These are phyloP conservation scores for Cheilosia scutellata DNA, from an alignment of 2,888 invertebrate species.

Conservation along the genomic window DNA sequence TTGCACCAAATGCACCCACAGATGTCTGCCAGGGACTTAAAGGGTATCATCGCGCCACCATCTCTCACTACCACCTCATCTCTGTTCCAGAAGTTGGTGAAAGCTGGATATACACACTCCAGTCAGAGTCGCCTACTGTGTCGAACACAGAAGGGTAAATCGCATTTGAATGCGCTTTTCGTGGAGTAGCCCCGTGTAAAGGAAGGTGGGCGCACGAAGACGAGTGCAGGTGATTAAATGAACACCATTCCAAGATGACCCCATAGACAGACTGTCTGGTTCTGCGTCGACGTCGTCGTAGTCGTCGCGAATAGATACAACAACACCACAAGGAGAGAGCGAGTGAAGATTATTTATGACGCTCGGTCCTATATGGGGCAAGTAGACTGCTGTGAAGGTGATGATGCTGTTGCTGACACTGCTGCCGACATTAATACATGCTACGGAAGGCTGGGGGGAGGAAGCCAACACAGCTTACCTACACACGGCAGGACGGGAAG, in stretches of 20 bases:
- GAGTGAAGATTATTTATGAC: constrained; percentile 71
- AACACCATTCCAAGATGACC: constrained; percentile 72
- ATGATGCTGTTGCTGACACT: constrained; percentile 64
- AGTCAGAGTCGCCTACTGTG: constrained; percentile 30
- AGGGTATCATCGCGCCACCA: constrained; percentile 67
- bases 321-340: constrained; percentile 8
- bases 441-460: constrained; percentile 1
- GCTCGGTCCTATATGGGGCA: constrained; percentile 67
- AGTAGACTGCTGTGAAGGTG: constrained; percentile 75
- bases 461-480: background rate
- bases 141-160: constrained; percentile 49
- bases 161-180: constrained; percentile 72
- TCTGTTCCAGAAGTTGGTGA: constrained; percentile 58
- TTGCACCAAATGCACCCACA: constrained; percentile 58
- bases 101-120: constrained; percentile 42
- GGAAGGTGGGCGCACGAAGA: constrained; percentile 42
- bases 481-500: constrained; percentile 26
- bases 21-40: constrained; percentile 68
- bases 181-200: constrained; percentile 18
- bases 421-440: constrained; percentile 43
- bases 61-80: constrained; percentile 37
- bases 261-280: constrained; percentile 75
- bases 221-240: constrained; percentile 74
- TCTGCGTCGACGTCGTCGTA: constrained; percentile 38
- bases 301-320: constrained; percentile 39